A percentile compares a stretch with the other conserved stretches of the same genome.
Evolutionary conservation across 1,140 invertebrate genomes (phyloP).

Genomic region (Drosophila arizonae): DNA sequence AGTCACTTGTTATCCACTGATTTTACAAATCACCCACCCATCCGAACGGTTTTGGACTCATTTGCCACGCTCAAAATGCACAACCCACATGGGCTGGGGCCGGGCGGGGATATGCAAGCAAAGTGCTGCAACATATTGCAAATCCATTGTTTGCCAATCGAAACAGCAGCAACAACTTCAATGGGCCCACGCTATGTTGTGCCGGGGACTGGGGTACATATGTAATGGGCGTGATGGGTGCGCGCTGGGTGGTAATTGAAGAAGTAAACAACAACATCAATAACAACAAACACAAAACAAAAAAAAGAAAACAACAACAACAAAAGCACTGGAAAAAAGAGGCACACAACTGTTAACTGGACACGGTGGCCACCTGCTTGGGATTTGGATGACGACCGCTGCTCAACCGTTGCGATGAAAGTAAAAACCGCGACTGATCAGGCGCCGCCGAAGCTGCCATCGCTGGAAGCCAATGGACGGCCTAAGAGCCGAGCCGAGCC

Average conservation of each 20-base stretch:
- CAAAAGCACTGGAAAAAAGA: conserved; percentile 16
- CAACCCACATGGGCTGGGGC: neutral
- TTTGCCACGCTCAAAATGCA: conserved; percentile 4
- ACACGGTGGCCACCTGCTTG: conserved; percentile 26
- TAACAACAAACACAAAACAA: conserved; percentile 40
- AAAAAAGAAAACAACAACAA: conserved; percentile 20
- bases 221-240: neutral
- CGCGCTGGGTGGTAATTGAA: conserved; percentile 60
- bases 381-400: conserved; percentile 31
- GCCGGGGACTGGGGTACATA: neutral
- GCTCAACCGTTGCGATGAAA: conserved; percentile 78
- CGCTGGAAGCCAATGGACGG: conserved; percentile 60
- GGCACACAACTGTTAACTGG: conserved; percentile 35
- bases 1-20: neutral
- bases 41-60: neutral
- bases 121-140: conserved; percentile 45
- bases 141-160: conserved; percentile 50
- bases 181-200: conserved; percentile 21
- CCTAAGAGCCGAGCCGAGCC: conserved; percentile 35
- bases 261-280: conserved; percentile 49
- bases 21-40: conserved; percentile 7
- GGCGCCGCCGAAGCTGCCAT: conserved; percentile 57
- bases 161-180: conserved; percentile 21
- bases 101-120: conserved; percentile 1
- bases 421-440: conserved; percentile 83